phyloP scores from a whole-genome alignment of 2,113 vertebrate genomes.

The Hiodon alosoides region DNA sequence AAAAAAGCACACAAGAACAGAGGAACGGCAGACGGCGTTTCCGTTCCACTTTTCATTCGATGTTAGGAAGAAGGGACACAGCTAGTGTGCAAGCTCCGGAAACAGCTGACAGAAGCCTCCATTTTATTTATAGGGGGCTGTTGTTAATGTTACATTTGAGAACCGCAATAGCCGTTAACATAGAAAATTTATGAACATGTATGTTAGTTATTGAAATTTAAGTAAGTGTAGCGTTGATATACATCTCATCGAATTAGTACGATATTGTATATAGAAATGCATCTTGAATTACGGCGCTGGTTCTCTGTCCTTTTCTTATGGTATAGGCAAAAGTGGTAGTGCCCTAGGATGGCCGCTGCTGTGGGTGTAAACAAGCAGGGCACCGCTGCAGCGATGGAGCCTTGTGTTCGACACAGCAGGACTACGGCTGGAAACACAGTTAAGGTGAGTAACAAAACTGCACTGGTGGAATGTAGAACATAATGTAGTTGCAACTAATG shows the following conservation, averaged over 20 bases:
- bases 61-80: not conserved
- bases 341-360: conserved; percentile 70
- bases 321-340: conserved; percentile 22
- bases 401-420: conserved; percentile 63
- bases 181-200: not conserved
- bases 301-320: too few species aligned
- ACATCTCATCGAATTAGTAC: not conserved
- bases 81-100: conserved; percentile 21
- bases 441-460: conserved; percentile 66
- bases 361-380: conserved; percentile 77
- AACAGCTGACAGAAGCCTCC: conserved; percentile 39
- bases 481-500: not conserved
- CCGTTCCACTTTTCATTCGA: not conserved
- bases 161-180: not conserved
- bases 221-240: not conserved
- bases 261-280: not conserved
- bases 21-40: not conserved
- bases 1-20: too few species aligned
- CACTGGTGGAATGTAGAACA: not conserved
- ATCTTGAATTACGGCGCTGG: not conserved
- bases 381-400: conserved; percentile 56
- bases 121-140: conserved; percentile 19
- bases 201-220: not conserved
- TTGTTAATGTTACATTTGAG: not conserved
- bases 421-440: conserved; percentile 56